Base-by-base conservation (phyloP, 2,113 vertebrate genomes). In the Halcyon malimbica region DNA sequence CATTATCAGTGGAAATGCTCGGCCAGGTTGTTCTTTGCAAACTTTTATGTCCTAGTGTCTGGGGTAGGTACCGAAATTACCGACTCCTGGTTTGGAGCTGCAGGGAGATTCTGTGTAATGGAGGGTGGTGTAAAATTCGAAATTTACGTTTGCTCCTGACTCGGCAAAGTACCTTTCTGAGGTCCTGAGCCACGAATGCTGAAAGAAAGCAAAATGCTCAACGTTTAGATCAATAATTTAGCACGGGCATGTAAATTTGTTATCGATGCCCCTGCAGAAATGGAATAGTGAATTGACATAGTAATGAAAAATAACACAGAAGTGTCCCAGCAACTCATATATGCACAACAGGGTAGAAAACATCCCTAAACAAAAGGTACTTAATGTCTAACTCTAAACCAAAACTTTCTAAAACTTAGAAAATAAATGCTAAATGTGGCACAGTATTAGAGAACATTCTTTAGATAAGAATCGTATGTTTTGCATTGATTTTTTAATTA, bases 31-130 rank as follows among this genome's bases (percentile, higher is more conserved):
- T 19, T 63, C 51, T 29, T 35, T 24, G 64, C 59, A 26, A 74
- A 69, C 63, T 73, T 46, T 35, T 9, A 7, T 1, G 25, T 17
- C 11, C 18, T 3, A 1, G 9, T 5, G 56, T 11, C 10, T 6
- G 11, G 17, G 70, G 18, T 10, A 79, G 87, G 41, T 44, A 10
- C 0, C 28, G 73, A 65, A 41, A 76, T 77, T 11, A 17, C 35
- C 25, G 35, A 7, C 57, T 62, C 18, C 59, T 41, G 83, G 13
- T 74, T 83, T 46, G 77, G 68, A 89, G 89, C 83, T 48, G 16
- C 54, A 10, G 71, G 60, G 68, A 46, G 86, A 29, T 48, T 44
- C 33, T 50, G 77, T 60, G 82, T 51, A 89, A 96, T 65, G 92
- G 88, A 95, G 88, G 67, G 71, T 16, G 5, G 25, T 24, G 89